Evolutionary conservation across 2,797 vertebrate genomes (phyloP).

Genomic region (Martes flavigula): DNA sequence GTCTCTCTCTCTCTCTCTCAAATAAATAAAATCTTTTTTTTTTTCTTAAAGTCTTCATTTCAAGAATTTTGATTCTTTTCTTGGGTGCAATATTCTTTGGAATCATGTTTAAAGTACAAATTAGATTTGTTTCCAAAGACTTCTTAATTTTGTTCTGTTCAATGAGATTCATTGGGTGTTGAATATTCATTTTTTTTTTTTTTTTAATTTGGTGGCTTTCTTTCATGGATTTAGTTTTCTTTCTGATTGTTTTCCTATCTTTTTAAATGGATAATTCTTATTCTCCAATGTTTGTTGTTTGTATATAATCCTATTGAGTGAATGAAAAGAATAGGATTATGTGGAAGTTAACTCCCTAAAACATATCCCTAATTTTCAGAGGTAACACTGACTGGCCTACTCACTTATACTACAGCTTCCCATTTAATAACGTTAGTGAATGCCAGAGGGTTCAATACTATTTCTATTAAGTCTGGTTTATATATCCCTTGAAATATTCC

Average conservation of each 20-base stretch:
- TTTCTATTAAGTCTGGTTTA: conserved; percentile 40
- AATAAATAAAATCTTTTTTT: neutral
- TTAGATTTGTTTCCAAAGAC: neutral
- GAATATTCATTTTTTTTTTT: neutral
- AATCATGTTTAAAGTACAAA: neutral
- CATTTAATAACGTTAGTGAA: neutral
- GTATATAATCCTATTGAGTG: neutral
- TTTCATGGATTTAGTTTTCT: neutral
- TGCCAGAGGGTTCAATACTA: neutral
- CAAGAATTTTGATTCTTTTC: neutral
- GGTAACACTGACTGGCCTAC: neutral
- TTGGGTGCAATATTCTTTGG: neutral
- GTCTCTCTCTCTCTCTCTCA: too few relatives aligned
- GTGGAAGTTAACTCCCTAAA: neutral
- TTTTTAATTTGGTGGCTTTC: neutral
- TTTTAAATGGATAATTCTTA: neutral
- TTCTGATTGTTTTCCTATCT: neutral
- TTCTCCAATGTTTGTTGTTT: neutral
- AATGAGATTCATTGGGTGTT: neutral
- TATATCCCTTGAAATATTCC: conserved; percentile 24
- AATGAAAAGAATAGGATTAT: neutral
- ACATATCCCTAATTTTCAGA: neutral
- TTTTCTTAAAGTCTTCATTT: neutral
- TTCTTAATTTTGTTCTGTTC: neutral
- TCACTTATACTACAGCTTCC: neutral